These are phyloP conservation scores for Odontamblyopus rebecca DNA, from an alignment of 2,797 vertebrate genomes.

Conservation along the genomic window DNA sequence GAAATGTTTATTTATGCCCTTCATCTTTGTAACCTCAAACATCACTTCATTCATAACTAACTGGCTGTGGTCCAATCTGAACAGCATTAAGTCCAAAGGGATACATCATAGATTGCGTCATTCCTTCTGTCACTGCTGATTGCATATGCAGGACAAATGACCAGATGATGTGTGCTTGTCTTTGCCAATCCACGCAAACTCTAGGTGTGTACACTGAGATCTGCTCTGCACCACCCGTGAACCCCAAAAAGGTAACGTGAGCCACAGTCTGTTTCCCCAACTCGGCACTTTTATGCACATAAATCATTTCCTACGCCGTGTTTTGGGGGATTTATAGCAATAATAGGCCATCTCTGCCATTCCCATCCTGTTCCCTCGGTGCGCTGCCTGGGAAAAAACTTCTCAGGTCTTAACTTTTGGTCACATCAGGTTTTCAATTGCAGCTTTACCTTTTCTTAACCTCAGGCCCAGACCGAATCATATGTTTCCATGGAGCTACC, in stretches of 20 bases:
- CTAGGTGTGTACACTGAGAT: constrained; percentile 74
- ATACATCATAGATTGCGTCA: constrained; percentile 36
- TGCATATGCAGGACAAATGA: constrained; percentile 67
- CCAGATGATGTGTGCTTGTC: constrained; percentile 68
- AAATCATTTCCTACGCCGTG: constrained; percentile 80
- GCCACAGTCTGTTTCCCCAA: constrained; percentile 67
- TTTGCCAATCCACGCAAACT: constrained; percentile 76
- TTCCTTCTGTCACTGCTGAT: constrained; percentile 59
- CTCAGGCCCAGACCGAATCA: constrained; percentile 61
- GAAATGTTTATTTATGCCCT: constrained; percentile 7
- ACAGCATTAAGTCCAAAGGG: constrained; percentile 23
- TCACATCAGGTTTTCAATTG: constrained; percentile 73
- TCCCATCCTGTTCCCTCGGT: constrained; percentile 74
- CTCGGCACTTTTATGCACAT: constrained; percentile 76
- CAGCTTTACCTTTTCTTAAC: constrained; percentile 71
- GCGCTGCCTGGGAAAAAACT: constrained; percentile 74
- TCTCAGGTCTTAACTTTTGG: constrained; percentile 74
- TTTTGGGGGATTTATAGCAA: constrained; percentile 79
- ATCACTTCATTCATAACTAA: constrained; percentile 17
- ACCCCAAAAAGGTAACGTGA: constrained; percentile 74
- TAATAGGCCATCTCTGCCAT: constrained; percentile 77
- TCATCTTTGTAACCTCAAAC: constrained; percentile 18
- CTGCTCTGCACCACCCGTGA: constrained; percentile 73
- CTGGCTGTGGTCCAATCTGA: neutral
- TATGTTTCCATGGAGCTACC: constrained; percentile 70